Base-by-base conservation (phyloP, 2,797 vertebrate species). In the Neoniphon sammara region DNA sequence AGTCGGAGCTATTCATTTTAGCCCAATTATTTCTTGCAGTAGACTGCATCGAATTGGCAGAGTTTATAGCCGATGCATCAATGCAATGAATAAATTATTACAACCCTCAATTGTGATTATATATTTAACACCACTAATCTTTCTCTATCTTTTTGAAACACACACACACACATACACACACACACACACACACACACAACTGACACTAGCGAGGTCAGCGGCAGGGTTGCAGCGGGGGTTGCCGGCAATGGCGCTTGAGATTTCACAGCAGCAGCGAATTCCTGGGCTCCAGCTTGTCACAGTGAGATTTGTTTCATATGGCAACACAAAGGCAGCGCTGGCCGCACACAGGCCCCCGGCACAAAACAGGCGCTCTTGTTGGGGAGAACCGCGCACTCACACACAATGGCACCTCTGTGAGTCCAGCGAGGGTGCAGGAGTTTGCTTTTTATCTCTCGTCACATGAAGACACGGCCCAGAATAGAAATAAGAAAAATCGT, bases 321-420 rank as follows among this genome's bases (percentile, higher is more conserved):
- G 66, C 34, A 77, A 79, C 66, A 88, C 84, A 89, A 89, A 89
- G 68, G 74, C 77, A 4, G 70, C 8, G 18, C 58, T 57, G 47
- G 80, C 73, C 68, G 61, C 80, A 70, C n/a, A 15, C 14, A 4
- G 78, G 65, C 15, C 60, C 55, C 64, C 54, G 2, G 65, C 75
- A 78, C 71, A 71, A 66, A 75, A 47, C 77, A 70, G 66, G 50
- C 80, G 36, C 31, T 76, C 73, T 66, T 46, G 49, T 78, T 74
- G 66, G 69, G 69, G 72, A 70, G 72, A 53, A 61, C 77, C 56
- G 50, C 2, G 8, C 60, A 76, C 68, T 73, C n/a, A n/a, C 11
- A 2, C 77, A 91, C 87, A 90, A 90, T 84, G 82, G 62, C 61
- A 80, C 78, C 82, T 88, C 89, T 91, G 87, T 92, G n/a, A 72